Evolutionary conservation across 2,113 vertebrate species (phyloP).

Genomic region (Psittacula cyanocephala): DNA sequence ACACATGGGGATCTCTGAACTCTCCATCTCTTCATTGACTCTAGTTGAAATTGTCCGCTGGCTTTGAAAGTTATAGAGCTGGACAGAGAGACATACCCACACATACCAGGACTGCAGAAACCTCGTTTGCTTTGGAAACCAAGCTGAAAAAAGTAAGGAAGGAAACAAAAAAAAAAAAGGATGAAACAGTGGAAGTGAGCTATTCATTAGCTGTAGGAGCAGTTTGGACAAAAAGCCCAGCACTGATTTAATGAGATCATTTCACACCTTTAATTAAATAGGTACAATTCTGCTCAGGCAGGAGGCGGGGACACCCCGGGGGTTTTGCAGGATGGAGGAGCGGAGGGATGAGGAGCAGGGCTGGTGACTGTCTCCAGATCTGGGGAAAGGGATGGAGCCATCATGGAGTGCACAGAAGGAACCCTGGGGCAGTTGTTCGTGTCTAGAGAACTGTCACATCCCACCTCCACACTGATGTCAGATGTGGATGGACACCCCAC

Average conservation of each 20-base stretch:
- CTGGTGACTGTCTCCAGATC: neutral
- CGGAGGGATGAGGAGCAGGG: neutral
- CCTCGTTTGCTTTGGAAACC: neutral
- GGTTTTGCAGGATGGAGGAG: neutral
- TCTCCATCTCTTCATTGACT: neutral
- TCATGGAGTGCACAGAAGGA: fast-evolving
- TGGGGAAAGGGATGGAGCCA: neutral
- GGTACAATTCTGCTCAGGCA: neutral
- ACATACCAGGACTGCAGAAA: neutral
- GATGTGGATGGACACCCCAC: neutral
- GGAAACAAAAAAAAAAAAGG: neutral
- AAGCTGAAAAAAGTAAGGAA: neutral
- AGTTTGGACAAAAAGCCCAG: neutral
- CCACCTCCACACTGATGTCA: neutral
- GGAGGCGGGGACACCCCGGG: neutral
- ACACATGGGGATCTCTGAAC: fast-evolving
- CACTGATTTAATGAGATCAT: slow-evolving; percentile 1
- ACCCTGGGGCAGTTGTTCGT: neutral
- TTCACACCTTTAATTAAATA: slow-evolving; percentile 52
- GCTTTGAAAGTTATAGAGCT: neutral
- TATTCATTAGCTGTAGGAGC: neutral
- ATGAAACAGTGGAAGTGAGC: neutral
- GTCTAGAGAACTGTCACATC: neutral
- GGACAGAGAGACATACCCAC: neutral
- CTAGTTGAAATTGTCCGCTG: neutral